Evolutionary conservation across 2,888 invertebrate species (phyloP).

Genomic region (Desoria tigrina): DNA sequence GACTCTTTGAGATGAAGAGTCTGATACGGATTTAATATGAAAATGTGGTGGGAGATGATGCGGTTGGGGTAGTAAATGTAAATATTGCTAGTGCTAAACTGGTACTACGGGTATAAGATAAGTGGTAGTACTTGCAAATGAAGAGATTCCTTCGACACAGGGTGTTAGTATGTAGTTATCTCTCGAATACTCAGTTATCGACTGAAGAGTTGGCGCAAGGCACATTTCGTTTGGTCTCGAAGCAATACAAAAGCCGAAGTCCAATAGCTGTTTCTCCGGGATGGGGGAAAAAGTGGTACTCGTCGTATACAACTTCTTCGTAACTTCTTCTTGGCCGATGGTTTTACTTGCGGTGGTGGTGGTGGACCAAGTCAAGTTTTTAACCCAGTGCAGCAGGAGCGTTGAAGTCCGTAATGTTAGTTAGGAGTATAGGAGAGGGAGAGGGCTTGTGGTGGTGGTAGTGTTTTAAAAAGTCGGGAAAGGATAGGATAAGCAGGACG

Average conservation of each 20-base stretch:
- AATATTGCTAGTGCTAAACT: background rate
- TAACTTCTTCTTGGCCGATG: slow-evolving; percentile 18
- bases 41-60: slow-evolving; percentile 10
- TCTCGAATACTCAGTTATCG: slow-evolving; percentile 50
- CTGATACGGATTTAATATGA: background rate
- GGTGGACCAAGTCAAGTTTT: slow-evolving; percentile 1
- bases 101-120: background rate
- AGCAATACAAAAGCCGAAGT: background rate
- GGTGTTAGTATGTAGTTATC: slow-evolving; percentile 41
- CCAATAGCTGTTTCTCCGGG: slow-evolving; percentile 20
- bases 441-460: slow-evolving; percentile 30
- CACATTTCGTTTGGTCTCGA: slow-evolving; percentile 40
- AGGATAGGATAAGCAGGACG: slow-evolving; percentile 12
- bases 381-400: too few relatives aligned
- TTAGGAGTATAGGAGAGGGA: slow-evolving; percentile 7
- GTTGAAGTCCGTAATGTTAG: too few relatives aligned
- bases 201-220: slow-evolving; percentile 54
- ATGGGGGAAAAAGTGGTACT: slow-evolving; percentile 10
- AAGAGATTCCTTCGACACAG: slow-evolving; percentile 14
- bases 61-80: slow-evolving; percentile 18
- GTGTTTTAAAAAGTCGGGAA: slow-evolving; percentile 6
- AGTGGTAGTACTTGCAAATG: slow-evolving; percentile 9
- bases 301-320: slow-evolving; percentile 8
- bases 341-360: slow-evolving; percentile 2
- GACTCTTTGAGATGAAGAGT: background rate